phyloP scores from a whole-genome alignment of 2,888 invertebrate genomes.

The Tigriopus californicus region DNA sequence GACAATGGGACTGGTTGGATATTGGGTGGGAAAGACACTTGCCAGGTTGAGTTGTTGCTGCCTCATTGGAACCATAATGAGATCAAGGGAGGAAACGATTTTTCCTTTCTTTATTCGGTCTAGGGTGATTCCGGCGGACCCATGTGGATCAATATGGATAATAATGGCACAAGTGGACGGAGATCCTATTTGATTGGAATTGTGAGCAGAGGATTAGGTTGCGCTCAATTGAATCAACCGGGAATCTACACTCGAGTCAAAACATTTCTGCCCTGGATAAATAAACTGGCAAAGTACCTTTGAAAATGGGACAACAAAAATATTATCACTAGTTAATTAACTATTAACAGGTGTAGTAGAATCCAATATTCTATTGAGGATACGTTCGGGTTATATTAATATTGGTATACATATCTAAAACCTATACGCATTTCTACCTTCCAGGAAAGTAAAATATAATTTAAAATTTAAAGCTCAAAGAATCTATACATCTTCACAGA shows the following conservation, averaged over 20 bases:
- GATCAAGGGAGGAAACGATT: neutral
- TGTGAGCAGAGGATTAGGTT: neutral
- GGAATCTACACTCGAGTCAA: neutral
- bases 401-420: too few species aligned
- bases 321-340: too few species aligned
- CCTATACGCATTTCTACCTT: too few species aligned
- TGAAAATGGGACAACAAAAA: too few species aligned
- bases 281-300: neutral
- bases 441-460: too few species aligned
- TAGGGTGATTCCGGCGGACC: neutral
- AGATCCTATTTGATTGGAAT: neutral
- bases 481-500: too few species aligned
- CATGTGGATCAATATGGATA: neutral
- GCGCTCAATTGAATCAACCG: neutral
- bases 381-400: too few species aligned
- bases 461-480: too few species aligned
- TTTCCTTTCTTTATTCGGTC: neutral
- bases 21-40: neutral
- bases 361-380: too few species aligned
- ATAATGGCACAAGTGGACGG: neutral
- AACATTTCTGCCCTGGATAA: neutral
- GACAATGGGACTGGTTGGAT: neutral
- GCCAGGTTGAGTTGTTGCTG: neutral
- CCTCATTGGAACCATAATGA: neutral
- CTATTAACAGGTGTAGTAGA: too few species aligned